These are phyloP conservation scores for Diglossa brunneiventris DNA, from an alignment of 2,113 vertebrate species.

Conservation along the genomic window DNA sequence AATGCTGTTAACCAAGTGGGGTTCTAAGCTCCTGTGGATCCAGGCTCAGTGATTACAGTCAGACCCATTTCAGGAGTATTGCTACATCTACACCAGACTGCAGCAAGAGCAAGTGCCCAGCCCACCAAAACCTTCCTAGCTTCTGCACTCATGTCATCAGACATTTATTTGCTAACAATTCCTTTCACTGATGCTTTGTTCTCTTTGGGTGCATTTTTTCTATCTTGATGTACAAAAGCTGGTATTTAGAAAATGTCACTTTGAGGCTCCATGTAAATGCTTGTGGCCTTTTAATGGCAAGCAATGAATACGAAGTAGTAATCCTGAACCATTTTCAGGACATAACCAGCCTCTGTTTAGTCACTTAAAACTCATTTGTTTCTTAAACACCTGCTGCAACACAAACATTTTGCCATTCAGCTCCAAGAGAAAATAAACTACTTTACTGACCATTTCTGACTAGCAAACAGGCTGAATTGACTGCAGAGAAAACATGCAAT, in stretches of 20 bases:
- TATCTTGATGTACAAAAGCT: background rate
- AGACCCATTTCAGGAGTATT: too few species aligned
- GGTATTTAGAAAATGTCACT: background rate
- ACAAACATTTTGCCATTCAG: background rate
- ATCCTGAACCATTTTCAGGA: background rate
- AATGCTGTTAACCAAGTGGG: background rate
- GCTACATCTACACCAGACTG: too few species aligned
- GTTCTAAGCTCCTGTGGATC: too few species aligned
- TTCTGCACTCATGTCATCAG: background rate
- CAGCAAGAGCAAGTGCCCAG: background rate
- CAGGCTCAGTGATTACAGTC: too few species aligned
- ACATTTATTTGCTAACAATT: background rate
- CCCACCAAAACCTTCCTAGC: background rate
- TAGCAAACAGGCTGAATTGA: background rate
- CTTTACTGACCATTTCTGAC: background rate
- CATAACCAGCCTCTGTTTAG: background rate
- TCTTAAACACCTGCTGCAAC: background rate
- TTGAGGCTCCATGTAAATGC: background rate
- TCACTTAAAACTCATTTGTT: background rate
- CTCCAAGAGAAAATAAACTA: background rate
- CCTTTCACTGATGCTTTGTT: background rate
- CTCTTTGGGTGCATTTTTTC: background rate
- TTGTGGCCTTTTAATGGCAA: background rate
- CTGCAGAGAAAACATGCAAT: background rate
- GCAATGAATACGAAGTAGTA: background rate